Evolutionary conservation across 1,140 invertebrate genomes (phyloP).

Genomic region (Drosophila bocki): DNA sequence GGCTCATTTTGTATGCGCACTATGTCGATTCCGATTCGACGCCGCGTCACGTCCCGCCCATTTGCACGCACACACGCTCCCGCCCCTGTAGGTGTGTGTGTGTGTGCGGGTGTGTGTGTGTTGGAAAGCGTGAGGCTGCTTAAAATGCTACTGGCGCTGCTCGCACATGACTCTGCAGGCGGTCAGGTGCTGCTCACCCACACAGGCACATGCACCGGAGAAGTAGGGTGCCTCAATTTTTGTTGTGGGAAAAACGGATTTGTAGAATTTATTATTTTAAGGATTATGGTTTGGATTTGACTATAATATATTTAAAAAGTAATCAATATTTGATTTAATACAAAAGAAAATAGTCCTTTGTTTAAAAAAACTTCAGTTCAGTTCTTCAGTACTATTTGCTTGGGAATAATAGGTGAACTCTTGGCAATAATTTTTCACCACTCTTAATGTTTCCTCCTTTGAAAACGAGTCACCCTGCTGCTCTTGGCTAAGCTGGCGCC

Average conservation of each 20-base stretch:
- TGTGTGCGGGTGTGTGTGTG: constrained; percentile 45
- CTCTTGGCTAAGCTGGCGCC: constrained; percentile 39
- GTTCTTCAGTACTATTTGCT: too few relatives aligned
- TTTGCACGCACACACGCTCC: constrained; percentile 78
- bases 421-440: too few relatives aligned
- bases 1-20: constrained; percentile 84
- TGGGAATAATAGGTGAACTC: too few relatives aligned
- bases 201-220: constrained; percentile 22
- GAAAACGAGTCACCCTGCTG: constrained; percentile 11
- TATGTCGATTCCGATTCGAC: constrained; percentile 84
- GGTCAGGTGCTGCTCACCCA: constrained; percentile 80
- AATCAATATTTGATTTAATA: background rate
- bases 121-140: constrained; percentile 83
- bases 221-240: constrained; percentile 14
- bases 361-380: too few relatives aligned
- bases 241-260: background rate
- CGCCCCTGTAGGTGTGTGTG: constrained; percentile 24
- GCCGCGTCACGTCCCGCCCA: constrained; percentile 85
- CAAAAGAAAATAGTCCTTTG: background rate
- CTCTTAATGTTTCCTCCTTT: background rate
- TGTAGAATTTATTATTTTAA: background rate
- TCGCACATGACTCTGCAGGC: constrained; percentile 78
- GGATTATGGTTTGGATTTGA: background rate
- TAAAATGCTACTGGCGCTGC: constrained; percentile 85
- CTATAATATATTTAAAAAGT: background rate